A percentile compares a stretch with the other conserved stretches of the same genome.
These are phyloP conservation scores for Fulica atra DNA, from an alignment of 2,113 vertebrate species.

Conservation along the genomic window DNA sequence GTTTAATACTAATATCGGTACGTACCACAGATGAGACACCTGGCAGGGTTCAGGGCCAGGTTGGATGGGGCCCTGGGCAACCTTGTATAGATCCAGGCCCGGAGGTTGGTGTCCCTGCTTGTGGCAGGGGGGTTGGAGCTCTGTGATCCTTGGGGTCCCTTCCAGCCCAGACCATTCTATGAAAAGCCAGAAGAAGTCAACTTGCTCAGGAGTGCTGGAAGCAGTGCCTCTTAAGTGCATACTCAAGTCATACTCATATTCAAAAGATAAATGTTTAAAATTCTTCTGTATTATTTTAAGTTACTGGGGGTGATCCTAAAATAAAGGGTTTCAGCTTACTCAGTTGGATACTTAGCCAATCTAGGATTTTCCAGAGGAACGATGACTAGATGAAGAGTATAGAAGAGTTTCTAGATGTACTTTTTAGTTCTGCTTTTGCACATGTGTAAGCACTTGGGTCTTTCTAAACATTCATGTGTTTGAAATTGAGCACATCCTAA, in stretches of 20 bases:
- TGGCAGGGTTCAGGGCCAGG: too few relatives aligned
- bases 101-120: too few relatives aligned
- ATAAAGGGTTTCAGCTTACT: not conserved
- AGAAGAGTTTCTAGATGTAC: not conserved
- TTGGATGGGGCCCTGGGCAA: too few relatives aligned
- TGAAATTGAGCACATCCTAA: not conserved
- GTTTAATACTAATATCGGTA: not conserved
- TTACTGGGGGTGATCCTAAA: not conserved
- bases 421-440: not conserved
- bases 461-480: not conserved
- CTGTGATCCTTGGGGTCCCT: too few relatives aligned
- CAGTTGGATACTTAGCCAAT: fast-evolving
- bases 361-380: not conserved
- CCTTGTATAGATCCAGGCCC: too few relatives aligned
- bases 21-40: not conserved
- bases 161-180: not conserved
- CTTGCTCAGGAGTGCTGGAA: not conserved
- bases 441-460: not conserved
- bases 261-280: not conserved
- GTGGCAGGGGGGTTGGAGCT: too few relatives aligned
- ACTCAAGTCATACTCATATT: not conserved
- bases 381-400: not conserved
- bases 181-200: not conserved
- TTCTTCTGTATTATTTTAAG: not conserved
- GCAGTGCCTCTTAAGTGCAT: not conserved